Evolutionary conservation across 2,797 vertebrate genomes (phyloP).

Genomic region (Centropyge bicolor): DNA sequence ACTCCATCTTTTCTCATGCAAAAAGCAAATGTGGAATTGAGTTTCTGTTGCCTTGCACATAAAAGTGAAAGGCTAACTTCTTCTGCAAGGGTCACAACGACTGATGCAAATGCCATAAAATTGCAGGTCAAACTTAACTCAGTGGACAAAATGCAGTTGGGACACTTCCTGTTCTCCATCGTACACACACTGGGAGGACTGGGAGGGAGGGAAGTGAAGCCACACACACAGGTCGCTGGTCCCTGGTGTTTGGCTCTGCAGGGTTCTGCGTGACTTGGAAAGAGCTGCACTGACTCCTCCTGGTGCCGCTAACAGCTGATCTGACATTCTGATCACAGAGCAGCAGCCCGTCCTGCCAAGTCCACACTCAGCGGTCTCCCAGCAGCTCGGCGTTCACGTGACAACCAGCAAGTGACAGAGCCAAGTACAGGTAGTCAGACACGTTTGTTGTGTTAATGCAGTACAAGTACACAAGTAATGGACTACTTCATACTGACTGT

Average conservation of each 20-base stretch:
- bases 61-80: not conserved
- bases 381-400: constrained; percentile 1
- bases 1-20: not conserved
- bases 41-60: not conserved
- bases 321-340: constrained; percentile 56
- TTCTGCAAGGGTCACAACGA: not conserved
- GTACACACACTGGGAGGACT: not conserved
- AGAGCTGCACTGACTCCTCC: constrained; percentile 48
- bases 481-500: not conserved
- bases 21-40: not conserved
- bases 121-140: not conserved
- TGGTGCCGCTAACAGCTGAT: constrained; percentile 44
- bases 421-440: constrained; percentile 1
- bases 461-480: not conserved
- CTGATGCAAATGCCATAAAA: constrained; percentile 3
- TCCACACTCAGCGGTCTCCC: not conserved
- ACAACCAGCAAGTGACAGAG: constrained; percentile 16
- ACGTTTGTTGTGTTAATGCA: not conserved
- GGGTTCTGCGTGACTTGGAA: constrained; percentile 37
- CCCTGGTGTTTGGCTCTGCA: constrained; percentile 10
- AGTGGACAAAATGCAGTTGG: constrained; percentile 7
- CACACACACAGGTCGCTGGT: not conserved
- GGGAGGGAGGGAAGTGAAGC: not conserved
- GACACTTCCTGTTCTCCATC: not conserved
- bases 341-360: not conserved